A percentile compares a stretch with the other conserved stretches of the same genome.
These are phyloP conservation scores for Chalcis sispes DNA, from an alignment of 2,888 invertebrate genomes.

Conservation along the genomic window DNA sequence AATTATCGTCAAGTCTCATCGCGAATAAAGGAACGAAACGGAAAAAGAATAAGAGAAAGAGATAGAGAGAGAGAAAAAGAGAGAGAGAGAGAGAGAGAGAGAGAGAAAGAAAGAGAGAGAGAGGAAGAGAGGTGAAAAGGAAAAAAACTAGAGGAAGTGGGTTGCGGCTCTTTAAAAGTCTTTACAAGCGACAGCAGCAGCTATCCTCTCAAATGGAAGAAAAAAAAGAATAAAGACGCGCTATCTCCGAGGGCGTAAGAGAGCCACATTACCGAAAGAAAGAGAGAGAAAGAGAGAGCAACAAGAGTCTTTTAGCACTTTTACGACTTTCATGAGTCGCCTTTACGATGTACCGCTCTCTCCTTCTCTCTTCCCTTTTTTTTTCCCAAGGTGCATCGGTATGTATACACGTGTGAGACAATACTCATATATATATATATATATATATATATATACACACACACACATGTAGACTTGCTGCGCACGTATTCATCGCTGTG, in stretches of 20 bases:
- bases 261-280: slow-evolving; percentile 12
- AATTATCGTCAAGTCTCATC: slow-evolving; percentile 51
- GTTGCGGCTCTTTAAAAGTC: slow-evolving; percentile 53
- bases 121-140: not conserved
- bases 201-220: not conserved
- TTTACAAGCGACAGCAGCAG: slow-evolving; percentile 44
- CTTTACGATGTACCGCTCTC: slow-evolving; percentile 53
- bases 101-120: not conserved
- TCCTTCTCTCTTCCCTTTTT: slow-evolving; percentile 6
- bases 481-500: too few relatives aligned
- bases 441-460: too few relatives aligned
- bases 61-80: not conserved
- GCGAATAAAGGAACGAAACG: slow-evolving; percentile 14
- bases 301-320: slow-evolving; percentile 68
- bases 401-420: too few relatives aligned
- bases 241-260: slow-evolving; percentile 21
- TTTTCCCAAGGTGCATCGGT: too few relatives aligned
- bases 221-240: not conserved
- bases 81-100: not conserved
- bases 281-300: slow-evolving; percentile 42
- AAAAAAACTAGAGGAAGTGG: slow-evolving; percentile 39
- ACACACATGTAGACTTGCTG: too few relatives aligned
- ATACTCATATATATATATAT: too few relatives aligned
- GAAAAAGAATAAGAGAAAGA: not conserved
- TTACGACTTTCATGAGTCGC: slow-evolving; percentile 69